Evolutionary conservation across 1,140 invertebrate species (phyloP), one percentile per base, ranked within the genome.

Genomic region (Zaprionus lachaisei): DNA sequence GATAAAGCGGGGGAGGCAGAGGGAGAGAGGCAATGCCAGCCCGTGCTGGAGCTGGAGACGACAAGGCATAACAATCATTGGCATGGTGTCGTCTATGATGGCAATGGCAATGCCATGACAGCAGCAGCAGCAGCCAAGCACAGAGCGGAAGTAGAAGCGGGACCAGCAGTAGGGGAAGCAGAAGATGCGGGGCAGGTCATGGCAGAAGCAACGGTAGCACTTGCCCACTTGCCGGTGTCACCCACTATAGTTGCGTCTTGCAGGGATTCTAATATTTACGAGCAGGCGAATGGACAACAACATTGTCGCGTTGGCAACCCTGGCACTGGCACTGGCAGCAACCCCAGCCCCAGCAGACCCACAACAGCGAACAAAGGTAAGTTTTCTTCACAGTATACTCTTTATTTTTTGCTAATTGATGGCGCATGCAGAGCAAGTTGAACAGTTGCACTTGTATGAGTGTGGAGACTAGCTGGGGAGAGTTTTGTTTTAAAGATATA

Each of bases 41-140:
- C n/a, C 24, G 51, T 38, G 37, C 56, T 49, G 64, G 47, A 63
- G 55, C 37, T 75, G 55, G 56, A 72, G 71, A 58, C 80, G 66
- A 22, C 44, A 20, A 70, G 70, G 51, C 91, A 92, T 92, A 81
- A 83, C 63, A 80, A 91, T 91, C 82, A 92, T 91, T 92, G 91
- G 91, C 72, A 87, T 83, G 91, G 86, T 72, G 83, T 89, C 72
- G 82, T 90, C 87, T 90, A 89, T 77, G 72, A 82, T 80, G 81
- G 79, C 76, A 81, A 89, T 79, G 62, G 72, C 66, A 77, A 78
- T 70, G 68, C 68, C 62, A 89, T 72, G 65, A 73, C 77, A 60
- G 28, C 66, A 69, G 3, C 56, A 56, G n/a, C 58, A 56, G n/a
- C 63, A 5, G 58, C 65, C 70, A 78, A 67, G 64, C 68, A 58